Evolutionary conservation across 2,888 invertebrate genomes (phyloP), one percentile per base, ranked within the genome.

Genomic region (Reticulitermes lucifugus): DNA sequence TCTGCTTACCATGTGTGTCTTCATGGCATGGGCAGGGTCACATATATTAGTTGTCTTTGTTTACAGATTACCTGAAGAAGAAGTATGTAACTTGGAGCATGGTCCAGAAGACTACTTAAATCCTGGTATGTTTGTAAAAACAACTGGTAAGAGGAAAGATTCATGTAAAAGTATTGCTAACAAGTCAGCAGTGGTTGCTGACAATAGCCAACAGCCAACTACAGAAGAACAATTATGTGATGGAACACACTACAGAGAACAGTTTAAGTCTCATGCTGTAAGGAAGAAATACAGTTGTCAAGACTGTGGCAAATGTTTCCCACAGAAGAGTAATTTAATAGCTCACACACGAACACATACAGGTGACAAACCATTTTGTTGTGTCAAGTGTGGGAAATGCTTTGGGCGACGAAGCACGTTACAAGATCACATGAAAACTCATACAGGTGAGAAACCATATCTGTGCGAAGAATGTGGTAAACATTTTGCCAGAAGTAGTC

Each of bases 291-390:
- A 73, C 18, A 83, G 22, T 22, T 83, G 83, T 75, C 73, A 70
- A 14, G 35, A 51, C 46, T 83, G 83, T 51, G 73, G 75, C 5
- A 83, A 75, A 51, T 18, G 22, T 4, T 83, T 83, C 46, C 71
- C 83, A 18, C 83, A 83, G 59, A 83, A 83, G 29, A 80, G 80
- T 60, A 80, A 80, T 60, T 18, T 80, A 3, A 59, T 80, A 80
- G 60, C 80, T 21, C 80, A 80, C 21, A 80, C 80, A 35, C 29
- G 80, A 55, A 80, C 80, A 7, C 80, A 80, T 60, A 80, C 80
- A 21, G 80, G 80, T 4, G 80, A 80, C 9, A 55, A 60, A 60
- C 80, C 80, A 14, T 80, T 80, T 21, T 55, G 51, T 18, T 80
- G 80, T 22, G 60, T 9, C 9, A 60, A 80, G 41, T 80, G 80